phyloP scores from a whole-genome alignment of 2,113 vertebrate species.

The Lanius collurio region DNA sequence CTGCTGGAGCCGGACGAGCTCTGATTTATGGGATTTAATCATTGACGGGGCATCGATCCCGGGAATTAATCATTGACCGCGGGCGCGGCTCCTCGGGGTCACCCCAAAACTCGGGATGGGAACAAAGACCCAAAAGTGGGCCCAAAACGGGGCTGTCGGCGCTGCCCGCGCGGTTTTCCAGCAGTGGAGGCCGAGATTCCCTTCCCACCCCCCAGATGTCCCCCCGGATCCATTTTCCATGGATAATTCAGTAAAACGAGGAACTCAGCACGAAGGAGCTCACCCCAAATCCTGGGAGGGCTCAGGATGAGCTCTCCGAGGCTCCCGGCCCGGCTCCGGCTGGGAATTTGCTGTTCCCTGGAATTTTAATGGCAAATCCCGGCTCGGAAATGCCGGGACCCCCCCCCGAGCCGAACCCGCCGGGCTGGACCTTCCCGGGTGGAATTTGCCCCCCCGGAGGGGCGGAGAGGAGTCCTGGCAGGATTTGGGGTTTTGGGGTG shows the following conservation, averaged over 20 bases:
- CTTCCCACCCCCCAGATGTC: neutral
- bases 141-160: neutral
- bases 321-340: too few species aligned
- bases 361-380: too few species aligned
- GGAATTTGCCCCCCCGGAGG: neutral
- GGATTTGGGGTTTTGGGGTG: too few species aligned
- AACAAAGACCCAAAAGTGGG: neutral
- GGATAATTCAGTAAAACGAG: neutral
- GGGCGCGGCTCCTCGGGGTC: neutral
- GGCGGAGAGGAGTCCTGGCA: neutral
- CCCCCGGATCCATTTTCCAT: neutral
- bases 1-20: neutral
- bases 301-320: neutral
- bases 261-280: neutral
- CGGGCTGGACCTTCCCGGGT: neutral
- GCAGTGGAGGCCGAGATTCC: neutral
- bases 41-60: neutral
- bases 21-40: neutral
- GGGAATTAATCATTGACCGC: neutral
- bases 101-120: neutral
- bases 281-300: neutral
- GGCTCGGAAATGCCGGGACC: too few species aligned
- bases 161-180: neutral
- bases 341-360: too few species aligned
- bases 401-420: too few species aligned